Evolutionary conservation across 2,113 vertebrate genomes (phyloP).

Genomic region (Zosterops pallidus): DNA sequence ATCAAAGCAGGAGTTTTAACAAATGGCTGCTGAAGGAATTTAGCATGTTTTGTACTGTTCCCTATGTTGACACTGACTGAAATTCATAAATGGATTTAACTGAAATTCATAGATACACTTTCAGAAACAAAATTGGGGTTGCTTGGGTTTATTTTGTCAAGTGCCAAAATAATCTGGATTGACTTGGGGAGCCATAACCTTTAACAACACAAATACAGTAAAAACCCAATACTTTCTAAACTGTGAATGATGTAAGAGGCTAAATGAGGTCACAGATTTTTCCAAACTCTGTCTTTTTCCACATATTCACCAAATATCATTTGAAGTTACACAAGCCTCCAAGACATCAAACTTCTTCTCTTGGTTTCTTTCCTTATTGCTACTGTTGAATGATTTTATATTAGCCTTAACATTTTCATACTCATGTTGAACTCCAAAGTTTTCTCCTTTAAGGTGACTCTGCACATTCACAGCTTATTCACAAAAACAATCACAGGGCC

Average conservation of each 20-base stretch:
- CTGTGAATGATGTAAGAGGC: not conserved
- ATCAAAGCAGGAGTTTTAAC: not conserved
- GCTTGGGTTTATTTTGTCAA: rapidly evolving
- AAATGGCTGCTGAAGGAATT: not conserved
- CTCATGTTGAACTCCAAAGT: not conserved
- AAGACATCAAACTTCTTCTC: not conserved
- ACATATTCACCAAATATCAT: not conserved
- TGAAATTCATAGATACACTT: not conserved
- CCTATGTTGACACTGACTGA: not conserved
- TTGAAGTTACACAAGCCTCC: not conserved
- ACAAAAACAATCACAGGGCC: not conserved
- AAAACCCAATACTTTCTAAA: not conserved
- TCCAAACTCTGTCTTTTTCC: not conserved
- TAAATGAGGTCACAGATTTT: not conserved
- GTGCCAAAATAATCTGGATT: not conserved
- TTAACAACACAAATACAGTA: not conserved
- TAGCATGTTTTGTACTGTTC: not conserved
- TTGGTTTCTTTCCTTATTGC: not conserved
- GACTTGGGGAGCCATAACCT: not conserved
- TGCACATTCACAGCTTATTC: not conserved
- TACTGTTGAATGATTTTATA: not conserved
- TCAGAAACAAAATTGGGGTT: not conserved
- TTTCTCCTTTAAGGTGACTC: not conserved
- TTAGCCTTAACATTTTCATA: not conserved
- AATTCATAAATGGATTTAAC: not conserved